Evolutionary conservation across 2,797 vertebrate genomes (phyloP).

Genomic region (Otolemur crassicaudatus): DNA sequence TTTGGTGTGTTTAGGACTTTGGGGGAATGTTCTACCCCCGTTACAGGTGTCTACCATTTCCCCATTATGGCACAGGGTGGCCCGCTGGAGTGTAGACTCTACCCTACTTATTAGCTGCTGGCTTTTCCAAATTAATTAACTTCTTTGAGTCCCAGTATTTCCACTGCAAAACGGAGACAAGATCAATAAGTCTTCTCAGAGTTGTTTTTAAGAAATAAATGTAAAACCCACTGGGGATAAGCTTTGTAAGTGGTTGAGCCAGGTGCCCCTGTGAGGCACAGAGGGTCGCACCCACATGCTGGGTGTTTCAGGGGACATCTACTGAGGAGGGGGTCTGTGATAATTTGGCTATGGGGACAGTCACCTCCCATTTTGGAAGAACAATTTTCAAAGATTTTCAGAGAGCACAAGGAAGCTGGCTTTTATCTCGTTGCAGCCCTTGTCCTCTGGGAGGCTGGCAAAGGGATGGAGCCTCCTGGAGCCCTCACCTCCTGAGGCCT

Average conservation of each 20-base stretch:
- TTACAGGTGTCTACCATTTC: conserved; percentile 66
- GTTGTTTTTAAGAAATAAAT: background rate
- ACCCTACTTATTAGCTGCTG: background rate
- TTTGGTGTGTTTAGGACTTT: background rate
- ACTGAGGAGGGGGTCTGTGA: background rate
- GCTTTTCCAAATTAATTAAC: background rate
- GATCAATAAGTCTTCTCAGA: background rate
- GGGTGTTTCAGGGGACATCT: too few relatives aligned
- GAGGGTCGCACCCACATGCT: rapidly evolving
- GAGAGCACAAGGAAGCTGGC: background rate
- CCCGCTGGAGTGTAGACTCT: background rate
- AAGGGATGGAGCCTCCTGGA: background rate
- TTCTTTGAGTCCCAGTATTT: background rate
- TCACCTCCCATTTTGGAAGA: background rate
- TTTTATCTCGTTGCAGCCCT: conserved; percentile 62
- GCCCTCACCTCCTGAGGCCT: background rate
- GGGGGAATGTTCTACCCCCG: too few relatives aligned
- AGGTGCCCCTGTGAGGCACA: rapidly evolving
- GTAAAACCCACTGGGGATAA: too few relatives aligned
- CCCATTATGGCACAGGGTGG: background rate
- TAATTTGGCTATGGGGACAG: too few relatives aligned
- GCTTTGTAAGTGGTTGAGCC: background rate
- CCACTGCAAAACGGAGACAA: background rate
- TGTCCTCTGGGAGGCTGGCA: background rate
- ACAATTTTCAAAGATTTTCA: background rate